phyloP scores from a whole-genome alignment of 2,113 vertebrate species.

The Xenopus laevis region DNA sequence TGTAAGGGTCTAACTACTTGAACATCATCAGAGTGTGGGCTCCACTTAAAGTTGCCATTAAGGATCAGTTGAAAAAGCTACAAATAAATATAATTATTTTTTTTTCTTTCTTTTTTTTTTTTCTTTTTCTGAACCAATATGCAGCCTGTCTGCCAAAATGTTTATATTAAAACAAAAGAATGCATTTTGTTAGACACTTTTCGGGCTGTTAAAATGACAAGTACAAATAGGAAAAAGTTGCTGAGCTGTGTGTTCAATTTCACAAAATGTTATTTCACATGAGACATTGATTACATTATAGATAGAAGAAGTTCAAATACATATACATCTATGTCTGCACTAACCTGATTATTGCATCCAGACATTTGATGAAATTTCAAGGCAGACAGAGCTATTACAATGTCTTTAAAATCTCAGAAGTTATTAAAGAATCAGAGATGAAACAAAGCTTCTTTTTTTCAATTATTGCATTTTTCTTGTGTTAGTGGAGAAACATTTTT shows the following conservation, averaged over 20 bases:
- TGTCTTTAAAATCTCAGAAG: slow-evolving; percentile 27
- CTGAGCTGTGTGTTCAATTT: slow-evolving; percentile 40
- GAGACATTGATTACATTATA: slow-evolving; percentile 39
- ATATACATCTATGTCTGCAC: slow-evolving; percentile 38
- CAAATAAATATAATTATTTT: too few species aligned
- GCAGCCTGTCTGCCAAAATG: slow-evolving; percentile 28
- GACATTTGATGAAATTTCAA: slow-evolving; percentile 36
- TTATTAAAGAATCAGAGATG: slow-evolving; percentile 37
- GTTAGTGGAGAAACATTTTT: too few species aligned
- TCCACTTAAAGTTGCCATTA: too few species aligned
- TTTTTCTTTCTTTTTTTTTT: too few species aligned
- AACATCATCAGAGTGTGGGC: too few species aligned
- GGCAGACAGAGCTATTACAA: slow-evolving; percentile 27
- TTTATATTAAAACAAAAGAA: slow-evolving; percentile 38
- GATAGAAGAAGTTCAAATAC: slow-evolving; percentile 35
- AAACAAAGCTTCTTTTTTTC: slow-evolving; percentile 17
- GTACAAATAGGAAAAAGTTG: slow-evolving; percentile 36
- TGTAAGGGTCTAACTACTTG: too few species aligned
- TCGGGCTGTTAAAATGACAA: slow-evolving; percentile 34
- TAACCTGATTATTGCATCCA: slow-evolving; percentile 33
- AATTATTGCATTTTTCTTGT: slow-evolving; percentile 25
- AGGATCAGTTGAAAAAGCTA: too few species aligned
- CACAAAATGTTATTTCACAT: slow-evolving; percentile 42
- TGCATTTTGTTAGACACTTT: slow-evolving; percentile 37
- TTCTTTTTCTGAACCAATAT: background rate